Conservation (phyloP, 2,113 vertebrate species). For the Piaya cayana region DNA sequence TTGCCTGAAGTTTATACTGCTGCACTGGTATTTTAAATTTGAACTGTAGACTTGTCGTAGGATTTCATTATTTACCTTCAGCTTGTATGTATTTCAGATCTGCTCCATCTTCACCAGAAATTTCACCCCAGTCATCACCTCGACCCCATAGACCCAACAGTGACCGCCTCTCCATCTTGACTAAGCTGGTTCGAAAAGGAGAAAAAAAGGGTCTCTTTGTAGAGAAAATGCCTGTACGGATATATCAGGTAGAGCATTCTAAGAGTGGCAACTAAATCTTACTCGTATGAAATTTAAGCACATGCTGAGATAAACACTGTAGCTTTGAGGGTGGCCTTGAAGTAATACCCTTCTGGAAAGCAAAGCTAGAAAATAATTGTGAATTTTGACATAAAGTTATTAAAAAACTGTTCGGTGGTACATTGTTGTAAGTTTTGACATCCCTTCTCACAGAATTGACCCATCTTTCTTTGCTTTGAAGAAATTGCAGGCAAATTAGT, state of each 20-base stretch:
- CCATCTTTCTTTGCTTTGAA: not conserved
- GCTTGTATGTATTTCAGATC: conserved; percentile 77
- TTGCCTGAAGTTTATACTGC: not conserved
- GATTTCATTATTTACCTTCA: not conserved
- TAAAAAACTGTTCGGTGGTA: not conserved
- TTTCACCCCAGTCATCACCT: conserved; percentile 96
- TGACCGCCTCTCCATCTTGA: conserved; percentile 94
- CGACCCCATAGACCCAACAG: conserved; percentile 94
- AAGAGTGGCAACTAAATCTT: not conserved
- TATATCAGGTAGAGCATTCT: conserved; percentile 87
- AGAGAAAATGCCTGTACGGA: conserved; percentile 96
- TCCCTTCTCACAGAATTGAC: not conserved
- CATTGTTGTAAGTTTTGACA: not conserved
- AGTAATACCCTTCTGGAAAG: not conserved
- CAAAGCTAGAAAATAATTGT: not conserved
- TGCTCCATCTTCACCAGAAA: conserved; percentile 95
- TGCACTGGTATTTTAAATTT: not conserved
- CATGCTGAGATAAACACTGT: not conserved
- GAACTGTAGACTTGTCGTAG: not conserved
- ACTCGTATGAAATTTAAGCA: not conserved
- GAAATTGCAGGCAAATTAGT: not conserved
- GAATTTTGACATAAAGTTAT: not conserved
- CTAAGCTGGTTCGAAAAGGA: conserved; percentile 95
- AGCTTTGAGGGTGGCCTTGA: not conserved
- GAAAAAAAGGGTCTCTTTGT: conserved; percentile 98